phyloP scores from a whole-genome alignment of 2,113 vertebrate species.

The Neolamprologus fasciatus region DNA sequence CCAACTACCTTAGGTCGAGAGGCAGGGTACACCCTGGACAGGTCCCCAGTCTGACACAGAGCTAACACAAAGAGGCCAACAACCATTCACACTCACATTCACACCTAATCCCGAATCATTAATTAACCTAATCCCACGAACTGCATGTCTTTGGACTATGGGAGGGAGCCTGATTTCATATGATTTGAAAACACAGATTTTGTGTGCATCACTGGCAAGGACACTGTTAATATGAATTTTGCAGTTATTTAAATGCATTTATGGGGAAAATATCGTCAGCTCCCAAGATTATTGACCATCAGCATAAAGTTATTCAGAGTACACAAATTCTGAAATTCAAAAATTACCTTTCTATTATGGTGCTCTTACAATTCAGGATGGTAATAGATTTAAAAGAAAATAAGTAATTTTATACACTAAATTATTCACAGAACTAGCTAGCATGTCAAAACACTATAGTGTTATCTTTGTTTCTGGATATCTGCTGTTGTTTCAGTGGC shows the following conservation, averaged over 20 bases:
- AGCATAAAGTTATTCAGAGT: neutral
- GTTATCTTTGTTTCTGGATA: neutral
- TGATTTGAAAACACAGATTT: neutral
- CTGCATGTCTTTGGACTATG: neutral
- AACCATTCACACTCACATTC: neutral
- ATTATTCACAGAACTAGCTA: neutral
- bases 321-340: neutral
- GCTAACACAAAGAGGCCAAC: neutral
- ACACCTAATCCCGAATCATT: fast-evolving
- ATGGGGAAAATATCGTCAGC: neutral
- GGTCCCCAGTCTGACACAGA: neutral
- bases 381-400: neutral
- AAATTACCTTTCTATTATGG: neutral
- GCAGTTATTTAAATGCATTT: neutral
- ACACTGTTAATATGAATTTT: neutral
- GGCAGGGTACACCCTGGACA: neutral
- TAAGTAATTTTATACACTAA: neutral
- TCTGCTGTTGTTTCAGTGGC: neutral
- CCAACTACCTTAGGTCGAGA: neutral
- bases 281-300: neutral
- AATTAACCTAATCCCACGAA: neutral
- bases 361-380: neutral
- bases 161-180: neutral
- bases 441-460: neutral
- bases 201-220: neutral